Base-by-base conservation (phyloP, 2,797 vertebrate genomes). In the Xiphorhynchus erythropygius region DNA sequence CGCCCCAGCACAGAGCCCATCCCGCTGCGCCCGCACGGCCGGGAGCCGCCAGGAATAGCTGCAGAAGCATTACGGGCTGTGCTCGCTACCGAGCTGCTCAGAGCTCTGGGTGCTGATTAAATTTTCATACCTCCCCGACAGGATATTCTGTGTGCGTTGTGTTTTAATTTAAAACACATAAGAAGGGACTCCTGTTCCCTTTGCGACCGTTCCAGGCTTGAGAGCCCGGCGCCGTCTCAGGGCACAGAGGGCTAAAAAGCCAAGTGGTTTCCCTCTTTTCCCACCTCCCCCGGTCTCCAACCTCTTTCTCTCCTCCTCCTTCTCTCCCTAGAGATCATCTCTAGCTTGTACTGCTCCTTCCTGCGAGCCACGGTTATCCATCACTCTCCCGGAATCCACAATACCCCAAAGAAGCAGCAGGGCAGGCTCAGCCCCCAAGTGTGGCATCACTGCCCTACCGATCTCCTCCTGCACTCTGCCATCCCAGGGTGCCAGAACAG, bases 61-160 rank as follows among this genome's bases (percentile, higher is more conserved):
- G 32, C 62, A 59, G 52, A 86, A 70, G 77, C 96, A 97, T 81
- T 75, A 86, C 56, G 55, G 79, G 68, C 95, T 74, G 64, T 47
- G 41, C 87, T 75, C 25, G 69, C 92, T 93, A 73, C 81, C 0
- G 4, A 96, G 87, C 68, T 50, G 93, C 90, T 70, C 16, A 67
- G 86, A 94, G 95, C 69, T 18, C 86, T 56, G 95, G 59, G 84
- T 93, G 90, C 84, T 95, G 96, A 97, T 97, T 97, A 95, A 96
- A 97, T 97, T 96, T 98, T 97, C 85, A 96, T 97, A 57, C 63
- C 91, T 95, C 91, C 81, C 76, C 12, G n/a, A 87, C 86, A 82
- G 86, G 83, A 28, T 65, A n/a, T 77, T 75, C 82, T 41, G 35
- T 33, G 81, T 33, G 65, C 12, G 17, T 14, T 19, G 70, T 2